Percentiles rank a stretch among this genome's conserved stretches.
Conservation (phyloP, 2,888 invertebrate species). For the Ypsolopha sequella region DNA sequence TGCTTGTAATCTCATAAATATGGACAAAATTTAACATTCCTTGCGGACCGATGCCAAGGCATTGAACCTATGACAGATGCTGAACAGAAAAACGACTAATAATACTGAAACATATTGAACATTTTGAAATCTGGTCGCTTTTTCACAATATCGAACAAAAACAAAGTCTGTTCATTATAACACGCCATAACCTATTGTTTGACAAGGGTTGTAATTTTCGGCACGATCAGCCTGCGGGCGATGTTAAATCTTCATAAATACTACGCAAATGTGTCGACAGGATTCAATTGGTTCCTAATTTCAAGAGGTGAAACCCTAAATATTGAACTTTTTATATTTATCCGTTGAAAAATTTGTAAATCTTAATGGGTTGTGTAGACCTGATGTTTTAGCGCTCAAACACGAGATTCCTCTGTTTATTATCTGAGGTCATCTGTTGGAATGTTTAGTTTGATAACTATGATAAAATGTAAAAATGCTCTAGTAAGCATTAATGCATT, state of each 20-base stretch:
- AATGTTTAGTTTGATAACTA: too few species aligned
- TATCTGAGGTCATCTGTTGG: too few species aligned
- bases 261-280: conserved; percentile 6
- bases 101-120: not conserved
- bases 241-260: conserved; percentile 6
- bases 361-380: too few species aligned
- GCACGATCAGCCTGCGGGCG: conserved; percentile 21
- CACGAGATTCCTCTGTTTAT: too few species aligned
- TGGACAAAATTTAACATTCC: not conserved
- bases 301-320: conserved; percentile 9
- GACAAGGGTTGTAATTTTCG: conserved; percentile 16
- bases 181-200: conserved; percentile 1
- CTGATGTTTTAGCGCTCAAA: too few species aligned
- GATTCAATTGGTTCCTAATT: conserved; percentile 13
- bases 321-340: too few species aligned
- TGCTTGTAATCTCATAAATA: not conserved
- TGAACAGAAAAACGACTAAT: not conserved
- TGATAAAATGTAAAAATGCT: too few species aligned
- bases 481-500: too few species aligned
- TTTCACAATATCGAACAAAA: not conserved
- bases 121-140: not conserved
- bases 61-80: conserved; percentile 1
- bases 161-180: conserved; percentile 1
- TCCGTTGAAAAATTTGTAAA: too few species aligned
- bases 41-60: not conserved